Evolutionary conservation across 2,797 vertebrate genomes (phyloP), one percentile per base, ranked within the genome.

Genomic region (Helostoma temminkii): DNA sequence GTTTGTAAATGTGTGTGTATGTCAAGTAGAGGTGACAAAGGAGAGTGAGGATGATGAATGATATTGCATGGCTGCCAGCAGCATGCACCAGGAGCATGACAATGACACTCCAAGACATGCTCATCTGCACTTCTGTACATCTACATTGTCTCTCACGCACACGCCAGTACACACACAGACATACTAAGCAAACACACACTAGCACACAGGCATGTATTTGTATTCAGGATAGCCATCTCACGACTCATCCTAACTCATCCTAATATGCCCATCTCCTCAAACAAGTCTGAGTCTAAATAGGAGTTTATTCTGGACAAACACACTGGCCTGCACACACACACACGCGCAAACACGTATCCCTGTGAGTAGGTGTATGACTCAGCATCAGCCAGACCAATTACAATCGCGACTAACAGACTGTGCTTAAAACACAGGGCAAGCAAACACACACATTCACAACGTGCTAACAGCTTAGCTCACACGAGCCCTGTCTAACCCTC

Each of bases 331-430:
- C 46, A 34, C 32, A 16, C 53, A 9, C 30, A 62, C 48, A 70
- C 56, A 56, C 55, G 42, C 47, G n/a, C 66, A 70, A 43, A 62
- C 63, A 48, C 25, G 19, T 57, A 84, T 59, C 79, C 79, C 74
- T 66, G 67, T 74, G 86, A 88, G 76, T 75, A 83, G 81, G 80
- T 89, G 88, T 89, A 78, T 93, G 91, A 92, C 90, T 90, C 90
- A 91, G 87, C 90, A 90, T 88, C 86, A 88, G 71, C 73, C 74
- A 81, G 80, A 85, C 88, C 86, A 88, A 90, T 91, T 91, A 91
- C 84, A 90, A 88, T 68, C 34, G 1, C 67, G n/a, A 72, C 81
- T 85, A 87, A 83, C 85, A 84, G 79, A 77, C 85, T 88, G 88
- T 75, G 87, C 80, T 83, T 88, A 88, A 84, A 85, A 84, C 79